phyloP scores from a whole-genome alignment of 2,797 vertebrate genomes.

The Syndactyla subalaris region DNA sequence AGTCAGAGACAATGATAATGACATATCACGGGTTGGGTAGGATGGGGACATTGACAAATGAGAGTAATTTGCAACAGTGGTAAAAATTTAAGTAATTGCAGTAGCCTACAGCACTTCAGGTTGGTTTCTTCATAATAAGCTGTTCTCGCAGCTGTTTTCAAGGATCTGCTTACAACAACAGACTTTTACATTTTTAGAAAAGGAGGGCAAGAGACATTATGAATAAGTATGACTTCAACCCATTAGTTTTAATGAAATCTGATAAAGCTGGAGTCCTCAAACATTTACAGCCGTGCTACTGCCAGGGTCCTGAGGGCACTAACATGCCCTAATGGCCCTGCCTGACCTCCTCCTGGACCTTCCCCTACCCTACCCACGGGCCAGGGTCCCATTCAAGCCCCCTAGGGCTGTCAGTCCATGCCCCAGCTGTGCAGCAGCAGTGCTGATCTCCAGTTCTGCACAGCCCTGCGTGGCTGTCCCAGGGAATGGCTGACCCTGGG shows the following conservation, averaged over 20 bases:
- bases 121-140: not conserved
- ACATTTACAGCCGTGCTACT: not conserved
- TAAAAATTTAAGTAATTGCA: not conserved
- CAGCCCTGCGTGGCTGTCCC: not conserved
- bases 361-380: accelerated
- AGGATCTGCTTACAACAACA: not conserved
- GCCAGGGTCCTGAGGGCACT: not conserved
- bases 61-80: not conserved
- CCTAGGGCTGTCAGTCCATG: not conserved
- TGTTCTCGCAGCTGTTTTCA: not conserved
- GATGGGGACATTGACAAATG: not conserved
- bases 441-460: not conserved
- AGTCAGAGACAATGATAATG: not conserved
- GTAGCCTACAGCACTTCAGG: not conserved
- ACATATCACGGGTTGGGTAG: not conserved
- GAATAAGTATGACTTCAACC: not conserved
- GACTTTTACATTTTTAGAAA: not conserved
- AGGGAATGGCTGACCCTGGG: not conserved
- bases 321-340: not conserved
- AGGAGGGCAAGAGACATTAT: not conserved
- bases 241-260: conserved; percentile 18
- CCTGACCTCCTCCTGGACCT: not conserved
- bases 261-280: not conserved
- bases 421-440: accelerated
- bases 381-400: not conserved